Conservation (phyloP, 2,797 vertebrate species). For the Anguilla marmorata region DNA sequence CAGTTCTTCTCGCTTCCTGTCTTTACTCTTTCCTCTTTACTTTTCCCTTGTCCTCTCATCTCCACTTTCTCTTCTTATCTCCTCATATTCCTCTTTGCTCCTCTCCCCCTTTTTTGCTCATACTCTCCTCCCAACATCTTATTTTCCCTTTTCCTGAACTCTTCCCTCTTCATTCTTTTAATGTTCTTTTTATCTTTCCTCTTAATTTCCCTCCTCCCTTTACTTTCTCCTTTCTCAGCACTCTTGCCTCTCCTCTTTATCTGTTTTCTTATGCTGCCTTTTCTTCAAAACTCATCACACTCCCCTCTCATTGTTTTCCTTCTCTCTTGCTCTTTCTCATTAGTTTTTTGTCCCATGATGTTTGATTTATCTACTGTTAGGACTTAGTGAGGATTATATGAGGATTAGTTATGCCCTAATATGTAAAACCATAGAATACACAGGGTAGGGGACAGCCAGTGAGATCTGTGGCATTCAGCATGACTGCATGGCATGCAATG, state of each 20-base stretch:
- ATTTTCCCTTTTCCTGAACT: background rate
- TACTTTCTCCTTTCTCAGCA: background rate
- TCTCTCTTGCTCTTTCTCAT: background rate
- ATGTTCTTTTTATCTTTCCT: background rate
- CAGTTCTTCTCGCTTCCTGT: background rate
- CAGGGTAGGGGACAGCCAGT: too few species aligned
- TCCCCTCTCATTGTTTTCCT: background rate
- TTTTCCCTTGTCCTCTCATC: background rate
- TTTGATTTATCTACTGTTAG: too few species aligned
- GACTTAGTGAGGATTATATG: too few species aligned
- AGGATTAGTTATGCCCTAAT: too few species aligned
- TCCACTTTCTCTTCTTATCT: background rate
- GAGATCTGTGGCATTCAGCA: too few species aligned
- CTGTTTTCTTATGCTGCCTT: background rate
- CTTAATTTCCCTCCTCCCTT: background rate
- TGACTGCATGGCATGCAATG: too few species aligned
- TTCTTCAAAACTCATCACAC: background rate
- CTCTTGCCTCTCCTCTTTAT: background rate
- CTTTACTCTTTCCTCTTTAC: background rate
- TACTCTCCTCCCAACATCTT: background rate
- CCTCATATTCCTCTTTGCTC: background rate
- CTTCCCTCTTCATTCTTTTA: background rate
- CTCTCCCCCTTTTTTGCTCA: background rate
- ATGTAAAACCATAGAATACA: too few species aligned
- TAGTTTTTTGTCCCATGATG: too few species aligned